Evolutionary conservation across 2,797 vertebrate genomes (phyloP).

Genomic region (Apogon talboti): DNA sequence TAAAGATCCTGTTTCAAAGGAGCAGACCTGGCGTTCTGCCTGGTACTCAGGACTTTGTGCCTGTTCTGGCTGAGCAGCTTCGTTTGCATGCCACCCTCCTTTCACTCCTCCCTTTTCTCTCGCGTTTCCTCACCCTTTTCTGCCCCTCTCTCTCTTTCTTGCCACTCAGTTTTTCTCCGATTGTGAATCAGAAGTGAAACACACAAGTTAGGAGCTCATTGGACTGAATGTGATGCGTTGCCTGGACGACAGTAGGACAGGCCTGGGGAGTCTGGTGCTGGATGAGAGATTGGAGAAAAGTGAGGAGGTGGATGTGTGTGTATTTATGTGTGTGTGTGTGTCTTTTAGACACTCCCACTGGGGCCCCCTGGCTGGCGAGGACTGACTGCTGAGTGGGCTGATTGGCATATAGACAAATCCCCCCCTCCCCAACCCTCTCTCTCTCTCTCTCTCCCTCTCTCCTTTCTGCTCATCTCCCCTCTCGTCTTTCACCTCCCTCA

Average conservation of each 20-base stretch:
- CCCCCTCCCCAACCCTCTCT: background rate
- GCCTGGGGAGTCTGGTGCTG: conserved; percentile 53
- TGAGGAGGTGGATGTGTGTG: conserved; percentile 53
- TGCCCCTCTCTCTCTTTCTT: conserved; percentile 4
- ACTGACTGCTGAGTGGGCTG: conserved; percentile 74
- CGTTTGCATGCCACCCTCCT: conserved; percentile 45
- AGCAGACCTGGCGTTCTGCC: conserved; percentile 42
- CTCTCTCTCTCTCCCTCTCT: conserved; percentile 12
- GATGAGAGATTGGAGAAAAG: conserved; percentile 53
- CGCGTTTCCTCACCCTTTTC: background rate
- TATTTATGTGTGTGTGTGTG: conserved; percentile 29
- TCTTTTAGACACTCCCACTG: conserved; percentile 57
- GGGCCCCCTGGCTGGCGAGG: conserved; percentile 52
- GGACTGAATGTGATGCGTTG: conserved; percentile 65
- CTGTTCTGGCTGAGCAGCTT: conserved; percentile 38
- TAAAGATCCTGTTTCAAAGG: conserved; percentile 47
- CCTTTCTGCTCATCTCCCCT: conserved; percentile 29
- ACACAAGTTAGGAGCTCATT: conserved; percentile 65
- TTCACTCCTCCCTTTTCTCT: conserved; percentile 1
- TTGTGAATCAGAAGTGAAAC: conserved; percentile 59
- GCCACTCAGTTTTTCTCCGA: conserved; percentile 24
- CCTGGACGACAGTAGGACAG: conserved; percentile 58
- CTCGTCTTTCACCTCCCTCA: conserved; percentile 37
- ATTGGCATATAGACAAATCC: conserved; percentile 61
- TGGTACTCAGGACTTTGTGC: conserved; percentile 39